Conservation (phyloP, 2,113 vertebrate species). For the Xenopus borealis region DNA sequence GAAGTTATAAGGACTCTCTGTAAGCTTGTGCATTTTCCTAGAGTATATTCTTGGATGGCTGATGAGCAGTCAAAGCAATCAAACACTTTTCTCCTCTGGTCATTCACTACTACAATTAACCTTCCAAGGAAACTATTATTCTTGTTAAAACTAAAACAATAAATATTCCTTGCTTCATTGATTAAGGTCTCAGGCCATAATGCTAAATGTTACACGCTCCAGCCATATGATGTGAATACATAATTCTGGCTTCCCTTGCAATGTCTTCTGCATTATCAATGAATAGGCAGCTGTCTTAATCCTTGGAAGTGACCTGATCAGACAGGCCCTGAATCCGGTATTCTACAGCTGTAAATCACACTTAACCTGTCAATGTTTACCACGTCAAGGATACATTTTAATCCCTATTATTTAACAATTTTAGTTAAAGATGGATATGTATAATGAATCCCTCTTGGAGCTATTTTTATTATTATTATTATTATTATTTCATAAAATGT, state of each 20-base stretch:
- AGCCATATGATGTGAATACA: conserved; percentile 29
- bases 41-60: not conserved
- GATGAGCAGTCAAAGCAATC: conserved; percentile 1
- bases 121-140: conserved; percentile 24
- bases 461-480: too few species aligned
- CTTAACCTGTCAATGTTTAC: too few species aligned
- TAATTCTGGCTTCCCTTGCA: conserved; percentile 1
- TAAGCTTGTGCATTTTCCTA: not conserved
- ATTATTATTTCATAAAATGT: too few species aligned
- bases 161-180: conserved; percentile 35
- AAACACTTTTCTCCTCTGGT: conserved; percentile 4
- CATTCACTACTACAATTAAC: conserved; percentile 15
- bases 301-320: not conserved
- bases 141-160: conserved; percentile 25
- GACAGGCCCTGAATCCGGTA: too few species aligned
- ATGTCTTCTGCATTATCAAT: conserved; percentile 1
- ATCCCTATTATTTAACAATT: too few species aligned
- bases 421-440: too few species aligned
- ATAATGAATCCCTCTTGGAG: too few species aligned
- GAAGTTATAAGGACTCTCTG: not conserved
- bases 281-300: not conserved
- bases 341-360: too few species aligned
- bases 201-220: conserved; percentile 20
- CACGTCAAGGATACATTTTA: too few species aligned
- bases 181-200: conserved; percentile 23